Percentiles rank a stretch among this genome's conserved stretches.
These are phyloP conservation scores for Mellilla xanthometata DNA, from an alignment of 2,888 invertebrate genomes.

Conservation along the genomic window DNA sequence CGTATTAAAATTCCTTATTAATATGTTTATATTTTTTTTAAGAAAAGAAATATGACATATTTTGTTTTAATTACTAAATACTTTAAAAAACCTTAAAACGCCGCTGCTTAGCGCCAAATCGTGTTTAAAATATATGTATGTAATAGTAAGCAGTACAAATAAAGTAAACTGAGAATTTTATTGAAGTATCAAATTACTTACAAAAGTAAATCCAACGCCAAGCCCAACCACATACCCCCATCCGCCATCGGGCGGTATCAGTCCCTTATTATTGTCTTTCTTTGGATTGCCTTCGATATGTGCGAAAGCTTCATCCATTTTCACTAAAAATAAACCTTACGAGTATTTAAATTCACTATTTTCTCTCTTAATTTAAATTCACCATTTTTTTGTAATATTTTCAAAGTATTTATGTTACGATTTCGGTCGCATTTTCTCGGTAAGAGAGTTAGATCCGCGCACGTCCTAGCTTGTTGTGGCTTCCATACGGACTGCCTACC, in stretches of 20 bases:
- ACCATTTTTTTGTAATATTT: slow-evolving; percentile 10
- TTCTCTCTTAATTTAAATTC: slow-evolving; percentile 7
- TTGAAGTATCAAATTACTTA: slow-evolving; percentile 78
- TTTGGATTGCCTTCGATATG: slow-evolving; percentile 52
- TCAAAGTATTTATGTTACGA: neutral
- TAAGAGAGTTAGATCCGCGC: slow-evolving; percentile 26
- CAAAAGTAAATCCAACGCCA: slow-evolving; percentile 88
- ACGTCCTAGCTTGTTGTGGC: slow-evolving; percentile 44
- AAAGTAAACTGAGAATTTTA: too few relatives aligned
- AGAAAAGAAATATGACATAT: too few relatives aligned
- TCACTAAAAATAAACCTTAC: slow-evolving; percentile 24
- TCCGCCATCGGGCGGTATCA: slow-evolving; percentile 87
- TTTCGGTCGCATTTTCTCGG: slow-evolving; percentile 18
- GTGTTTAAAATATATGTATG: too few relatives aligned
- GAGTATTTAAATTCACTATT: slow-evolving; percentile 3
- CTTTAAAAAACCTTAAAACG: too few relatives aligned
- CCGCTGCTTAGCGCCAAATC: too few relatives aligned
- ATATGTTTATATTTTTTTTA: too few relatives aligned
- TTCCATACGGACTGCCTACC: slow-evolving; percentile 36
- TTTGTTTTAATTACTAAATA: too few relatives aligned
- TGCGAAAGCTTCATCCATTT: slow-evolving; percentile 76
- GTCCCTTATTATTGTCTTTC: slow-evolving; percentile 41
- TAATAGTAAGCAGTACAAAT: too few relatives aligned
- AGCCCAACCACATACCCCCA: slow-evolving; percentile 91
- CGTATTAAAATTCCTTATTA: too few relatives aligned